Evolutionary conservation across 30 jellyfish, hydroid and myxozoan genomes (phyloP), one percentile per base, ranked within the genome.

Genomic region (Turritopsis dohrnii): DNA sequence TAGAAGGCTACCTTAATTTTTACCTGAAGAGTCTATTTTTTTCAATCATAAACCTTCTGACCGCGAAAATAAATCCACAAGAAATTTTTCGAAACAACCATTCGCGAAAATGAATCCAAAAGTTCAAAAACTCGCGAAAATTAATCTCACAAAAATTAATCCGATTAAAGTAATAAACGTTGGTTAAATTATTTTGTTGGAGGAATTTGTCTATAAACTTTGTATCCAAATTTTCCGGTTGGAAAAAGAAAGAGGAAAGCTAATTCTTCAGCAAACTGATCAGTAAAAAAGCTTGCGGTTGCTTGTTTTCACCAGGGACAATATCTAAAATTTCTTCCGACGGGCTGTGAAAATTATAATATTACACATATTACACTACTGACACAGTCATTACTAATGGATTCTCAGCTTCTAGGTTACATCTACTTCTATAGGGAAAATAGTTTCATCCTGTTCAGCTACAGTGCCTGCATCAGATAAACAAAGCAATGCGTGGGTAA

Each of bases 161-260:
- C n/a, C n/a, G n/a, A n/a, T n/a, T n/a, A 77, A 54, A 13, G 52
- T 23, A 77, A 54, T 52, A 77, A 77, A 13, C 80, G 54, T 77
- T 77, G 85, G 29, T 77, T 16, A 31, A 77, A 77, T 13, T 77
- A 81, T 22, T 53, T 7, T 1, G 87, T 66, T 22, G 84, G 87
- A 7, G 83, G 21, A 30, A 81, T 28, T 22, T 7, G 9, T 81
- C 87, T n/a, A n/a, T 31, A n/a, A 53, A 28, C 87, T 52, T 53
- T 81, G 60, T 52, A 81, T 16, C 85, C 87, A 81, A 20, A 81
- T 81, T 81, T n/a, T 52, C 87, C 87, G 8, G 31, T 66, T 5
- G 85, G 71, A 23, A 81, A 81, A 27, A 77, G 30, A 77, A 19
- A n/a, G 26, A 71, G 85, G 85, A 20, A 77, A 25, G 85, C 85